Evolutionary conservation across 2,113 vertebrate species (phyloP).

Genomic region (Bubo scandiacus): DNA sequence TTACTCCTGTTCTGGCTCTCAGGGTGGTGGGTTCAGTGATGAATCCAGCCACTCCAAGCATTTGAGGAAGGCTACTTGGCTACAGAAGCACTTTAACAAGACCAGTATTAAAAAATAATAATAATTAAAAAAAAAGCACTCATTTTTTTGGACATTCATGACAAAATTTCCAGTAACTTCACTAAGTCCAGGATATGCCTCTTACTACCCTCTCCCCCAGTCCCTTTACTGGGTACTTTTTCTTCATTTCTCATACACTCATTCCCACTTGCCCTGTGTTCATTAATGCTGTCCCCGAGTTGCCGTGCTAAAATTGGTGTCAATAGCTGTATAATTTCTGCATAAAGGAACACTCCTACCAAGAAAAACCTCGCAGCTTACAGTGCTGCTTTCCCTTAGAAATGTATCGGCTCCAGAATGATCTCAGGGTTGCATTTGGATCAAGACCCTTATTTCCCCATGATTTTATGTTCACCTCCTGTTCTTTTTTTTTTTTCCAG

Average conservation of each 20-base stretch:
- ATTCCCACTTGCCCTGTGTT: background rate
- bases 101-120: background rate
- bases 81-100: background rate
- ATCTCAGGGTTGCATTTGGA: background rate
- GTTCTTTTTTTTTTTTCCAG: background rate
- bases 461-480: background rate
- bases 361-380: background rate
- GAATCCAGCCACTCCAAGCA: background rate
- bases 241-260: background rate
- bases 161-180: background rate
- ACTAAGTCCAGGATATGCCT: background rate
- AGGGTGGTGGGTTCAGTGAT: background rate
- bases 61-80: background rate
- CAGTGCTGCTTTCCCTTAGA: background rate
- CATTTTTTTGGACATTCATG: background rate
- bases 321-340: constrained; percentile 18
- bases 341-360: background rate
- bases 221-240: background rate
- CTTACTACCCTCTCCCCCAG: background rate
- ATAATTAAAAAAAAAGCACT: accelerated
- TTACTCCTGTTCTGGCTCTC: background rate
- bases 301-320: background rate
- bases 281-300: background rate
- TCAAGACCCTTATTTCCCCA: background rate
- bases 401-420: background rate